A percentile compares a stretch with the other conserved stretches of the same genome.
These are phyloP conservation scores for Steinernema hermaphroditum DNA, from an alignment of 2,888 invertebrate genomes.

Conservation along the genomic window DNA sequence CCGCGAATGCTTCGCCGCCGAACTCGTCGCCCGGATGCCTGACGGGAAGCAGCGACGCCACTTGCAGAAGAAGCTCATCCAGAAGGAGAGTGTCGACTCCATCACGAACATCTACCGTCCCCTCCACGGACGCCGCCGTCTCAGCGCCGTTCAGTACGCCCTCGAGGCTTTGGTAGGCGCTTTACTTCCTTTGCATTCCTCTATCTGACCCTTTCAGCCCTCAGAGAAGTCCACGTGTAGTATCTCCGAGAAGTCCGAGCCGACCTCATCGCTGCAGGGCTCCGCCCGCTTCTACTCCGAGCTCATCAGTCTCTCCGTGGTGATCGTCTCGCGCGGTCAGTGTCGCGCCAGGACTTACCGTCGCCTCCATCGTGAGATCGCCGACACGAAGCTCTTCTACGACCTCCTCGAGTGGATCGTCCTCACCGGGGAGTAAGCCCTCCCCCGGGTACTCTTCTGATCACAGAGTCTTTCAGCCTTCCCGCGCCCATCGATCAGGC, in stretches of 20 bases:
- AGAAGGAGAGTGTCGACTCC: background rate
- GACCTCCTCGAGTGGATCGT: constrained; percentile 22
- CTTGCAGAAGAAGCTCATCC: constrained; percentile 16
- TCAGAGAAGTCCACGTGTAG: background rate
- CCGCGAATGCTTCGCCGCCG: constrained; percentile 8
- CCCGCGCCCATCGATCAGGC: constrained; percentile 4
- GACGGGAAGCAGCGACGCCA: constrained; percentile 3
- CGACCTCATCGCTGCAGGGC: background rate
- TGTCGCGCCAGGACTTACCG: background rate
- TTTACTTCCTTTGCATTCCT: background rate
- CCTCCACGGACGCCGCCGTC: background rate
- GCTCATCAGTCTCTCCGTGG: background rate
- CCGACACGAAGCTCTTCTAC: background rate
- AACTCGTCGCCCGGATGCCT: constrained; percentile 1
- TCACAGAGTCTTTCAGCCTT: background rate
- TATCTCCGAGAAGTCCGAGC: background rate
- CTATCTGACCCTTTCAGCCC: background rate
- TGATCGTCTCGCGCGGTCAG: background rate
- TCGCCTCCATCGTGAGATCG: background rate
- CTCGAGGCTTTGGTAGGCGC: background rate
- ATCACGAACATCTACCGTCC: constrained; percentile 76
- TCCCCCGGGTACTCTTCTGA: background rate
- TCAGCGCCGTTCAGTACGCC: background rate
- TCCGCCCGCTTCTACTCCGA: background rate
- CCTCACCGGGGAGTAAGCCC: background rate